Base-by-base conservation (phyloP, 2,888 invertebrate genomes). In the Helicoverpa assulta region DNA sequence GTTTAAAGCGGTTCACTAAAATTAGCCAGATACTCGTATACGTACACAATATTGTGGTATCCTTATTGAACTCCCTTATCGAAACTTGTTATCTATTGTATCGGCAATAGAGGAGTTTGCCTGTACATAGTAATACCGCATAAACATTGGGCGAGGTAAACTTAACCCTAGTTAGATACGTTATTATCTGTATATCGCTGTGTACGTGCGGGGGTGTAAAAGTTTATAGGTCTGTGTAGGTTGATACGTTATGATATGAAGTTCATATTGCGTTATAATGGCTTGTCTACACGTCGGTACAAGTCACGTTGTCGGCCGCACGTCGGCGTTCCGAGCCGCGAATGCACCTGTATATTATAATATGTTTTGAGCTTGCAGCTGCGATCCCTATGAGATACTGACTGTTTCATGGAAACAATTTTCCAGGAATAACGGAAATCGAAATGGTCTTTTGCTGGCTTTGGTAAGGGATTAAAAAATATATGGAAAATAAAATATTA, bases 41-140 rank as follows among this genome's bases (percentile, higher is more conserved):
- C 70, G 61, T 74, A 72, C 66, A 67, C 70, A 66, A 76, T 80
- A 72, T 73, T 65, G 73, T 76, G 71, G 80, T 71, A 70, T 69
- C 82, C 76, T 78, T 81, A 84, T 83, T 83, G 81, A 82, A 70
- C 78, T 70, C 70, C 80, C 70, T 79, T 80, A 79, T 70, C 72
- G 59, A 70, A 77, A 78, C 78, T 73, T 71, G 73, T 73, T 79
- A 80, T 81, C 82, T 78, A 78, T 73, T 75, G 76, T 85, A 85
- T 84, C 69, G 77, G 78, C 67, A 78, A 77, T 81, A 76, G 67
- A 76, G 73, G 80, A 82, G 83, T 84, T 80, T 80, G 73, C 70
- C 69, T 70, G 76, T 69, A 73, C 66, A 56, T 71, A 67, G 72
- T 69, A 81, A 70, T 76, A 67, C 67, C 61, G 65, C 70, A 77